A percentile compares a stretch with the other conserved stretches of the same genome.
phyloP scores from a whole-genome alignment of 1,140 invertebrate genomes.

The Yoshiicerus persimilis region DNA sequence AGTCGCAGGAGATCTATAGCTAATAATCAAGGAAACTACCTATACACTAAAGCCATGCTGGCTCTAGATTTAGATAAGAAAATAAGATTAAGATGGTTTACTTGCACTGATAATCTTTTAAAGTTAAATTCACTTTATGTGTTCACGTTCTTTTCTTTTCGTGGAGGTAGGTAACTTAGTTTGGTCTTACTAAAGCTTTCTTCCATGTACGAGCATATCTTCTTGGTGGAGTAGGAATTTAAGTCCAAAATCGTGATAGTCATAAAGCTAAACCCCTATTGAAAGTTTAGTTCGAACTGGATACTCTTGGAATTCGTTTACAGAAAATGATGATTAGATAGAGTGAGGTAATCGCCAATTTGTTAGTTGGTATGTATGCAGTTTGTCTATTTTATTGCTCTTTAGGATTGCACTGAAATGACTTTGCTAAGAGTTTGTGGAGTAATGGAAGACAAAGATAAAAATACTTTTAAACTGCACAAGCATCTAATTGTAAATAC shows the following conservation, averaged over 20 bases:
- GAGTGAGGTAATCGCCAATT: not conserved
- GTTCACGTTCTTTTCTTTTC: not conserved
- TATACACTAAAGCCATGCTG: not conserved
- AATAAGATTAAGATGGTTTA: not conserved
- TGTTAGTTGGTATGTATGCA: conserved; percentile 4
- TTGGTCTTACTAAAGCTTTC: too few species aligned
- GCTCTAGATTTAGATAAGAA: not conserved
- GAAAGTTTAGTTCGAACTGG: not conserved
- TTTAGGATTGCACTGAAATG: not conserved
- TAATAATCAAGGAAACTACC: not conserved
- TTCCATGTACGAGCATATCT: not conserved
- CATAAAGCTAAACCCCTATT: not conserved
- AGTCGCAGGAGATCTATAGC: not conserved
- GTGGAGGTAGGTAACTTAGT: not conserved
- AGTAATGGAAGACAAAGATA: not conserved
- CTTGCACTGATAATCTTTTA: not conserved
- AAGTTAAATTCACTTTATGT: not conserved
- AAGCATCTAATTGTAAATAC: not conserved
- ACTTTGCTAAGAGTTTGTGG: not conserved
- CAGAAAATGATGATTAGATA: not conserved
- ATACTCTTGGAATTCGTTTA: not conserved
- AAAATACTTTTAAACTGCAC: not conserved
- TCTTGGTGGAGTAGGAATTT: not conserved
- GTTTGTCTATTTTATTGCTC: not conserved
- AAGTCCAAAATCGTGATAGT: not conserved